Evolutionary conservation across 2,888 invertebrate genomes (phyloP).

Genomic region (Oasisia sp.): DNA sequence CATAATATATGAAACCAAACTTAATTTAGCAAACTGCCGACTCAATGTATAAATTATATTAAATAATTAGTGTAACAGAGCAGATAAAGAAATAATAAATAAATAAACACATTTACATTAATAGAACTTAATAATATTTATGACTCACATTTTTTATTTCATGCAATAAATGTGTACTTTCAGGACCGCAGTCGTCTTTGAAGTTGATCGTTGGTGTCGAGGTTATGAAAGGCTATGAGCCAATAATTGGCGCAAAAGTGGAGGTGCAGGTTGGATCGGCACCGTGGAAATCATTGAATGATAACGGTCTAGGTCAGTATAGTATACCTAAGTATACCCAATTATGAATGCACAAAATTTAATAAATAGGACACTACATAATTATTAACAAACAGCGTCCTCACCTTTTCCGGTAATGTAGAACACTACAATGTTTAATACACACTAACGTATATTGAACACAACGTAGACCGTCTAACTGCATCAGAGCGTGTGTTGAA

Average conservation of each 20-base stretch:
- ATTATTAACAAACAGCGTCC: neutral
- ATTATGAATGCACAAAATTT: neutral
- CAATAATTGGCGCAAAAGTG: neutral
- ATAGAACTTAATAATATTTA: no score
- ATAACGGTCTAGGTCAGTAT: neutral
- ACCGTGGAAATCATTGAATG: neutral
- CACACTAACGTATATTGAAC: no score
- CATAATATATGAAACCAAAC: no score
- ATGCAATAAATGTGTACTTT: neutral
- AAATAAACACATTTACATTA: no score
- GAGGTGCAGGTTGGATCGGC: neutral
- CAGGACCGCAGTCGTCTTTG: neutral
- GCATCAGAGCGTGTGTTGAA: no score
- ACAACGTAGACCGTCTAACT: no score
- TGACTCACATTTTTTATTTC: neutral
- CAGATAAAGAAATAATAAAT: no score
- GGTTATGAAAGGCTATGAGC: neutral
- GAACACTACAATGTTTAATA: neutral
- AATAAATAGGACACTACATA: neutral
- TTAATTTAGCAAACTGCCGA: no score
- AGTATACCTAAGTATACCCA: neutral
- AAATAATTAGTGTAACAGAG: no score
- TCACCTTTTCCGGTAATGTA: neutral
- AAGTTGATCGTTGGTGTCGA: neutral
- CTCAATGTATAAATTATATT: no score